Base-by-base conservation (phyloP, 1,140 invertebrate genomes). In the Formica exsecta region DNA sequence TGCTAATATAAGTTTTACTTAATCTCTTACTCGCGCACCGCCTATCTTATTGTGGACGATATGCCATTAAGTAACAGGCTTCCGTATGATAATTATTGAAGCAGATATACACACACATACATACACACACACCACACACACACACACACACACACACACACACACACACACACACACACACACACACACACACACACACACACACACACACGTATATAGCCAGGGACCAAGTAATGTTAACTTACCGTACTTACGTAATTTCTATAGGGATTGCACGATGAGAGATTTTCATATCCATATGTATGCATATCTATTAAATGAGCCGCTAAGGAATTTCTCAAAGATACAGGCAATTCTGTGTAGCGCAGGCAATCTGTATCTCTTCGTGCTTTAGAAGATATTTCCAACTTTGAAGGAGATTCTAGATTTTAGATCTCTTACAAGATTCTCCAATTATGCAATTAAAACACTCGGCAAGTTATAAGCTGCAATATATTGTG, bases 201-300 rank as follows among this genome's bases (percentile, higher is more conserved):
- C 11, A 44, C 11, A 51, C 48, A 51, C 68, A 62, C 11, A 44
- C 44, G 29, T 32, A 32, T 32, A 32, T 32, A 32, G 76, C 25
- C 76, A 68, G 85, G 84, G 85, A 86, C 85, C 85, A 86, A 86
- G 51, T 38, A 57, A 80, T 54, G 41, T 86, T 71, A 70, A 59
- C 54, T 64, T 22, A 51, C 38, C 79, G 68, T 3, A 32, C 32
- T 83, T 77, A 77, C 38, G 25, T 83, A 83, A 83, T 62, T 83
- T 83, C 38, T 32, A 38, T 9, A 73, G 79, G n/a, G 38, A 13
- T 74, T 44, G 54, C 79, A 61, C 3, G 54, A 83, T 74, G 79
- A 73, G 68, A 73, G 44, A 83, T 83, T 73, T 73, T 44, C 79
- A 22, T 11, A n/a, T 25, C 7, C 79, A 36, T 61, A 19, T 19